Evolutionary conservation across 1,140 invertebrate species (phyloP).

Genomic region (Ooceraea biroi): DNA sequence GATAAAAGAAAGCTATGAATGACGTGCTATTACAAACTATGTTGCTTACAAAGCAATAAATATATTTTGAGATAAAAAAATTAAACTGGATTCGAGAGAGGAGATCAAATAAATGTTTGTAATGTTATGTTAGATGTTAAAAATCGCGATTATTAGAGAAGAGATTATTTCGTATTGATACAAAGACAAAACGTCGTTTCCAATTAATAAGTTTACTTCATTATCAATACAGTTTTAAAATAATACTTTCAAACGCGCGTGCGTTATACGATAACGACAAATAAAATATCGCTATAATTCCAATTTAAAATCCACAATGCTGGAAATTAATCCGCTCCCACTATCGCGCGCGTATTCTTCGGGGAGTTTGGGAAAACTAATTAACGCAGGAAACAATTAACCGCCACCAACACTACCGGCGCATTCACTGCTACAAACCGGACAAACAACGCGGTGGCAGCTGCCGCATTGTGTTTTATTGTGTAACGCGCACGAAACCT

Average conservation of each 20-base stretch:
- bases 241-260: too few relatives aligned
- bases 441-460: background rate
- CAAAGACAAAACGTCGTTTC: too few relatives aligned
- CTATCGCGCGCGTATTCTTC: background rate
- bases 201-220: too few relatives aligned
- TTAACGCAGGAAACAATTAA: slow-evolving; percentile 19
- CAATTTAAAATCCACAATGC: slow-evolving; percentile 9
- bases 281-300: background rate
- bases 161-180: too few relatives aligned
- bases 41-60: background rate
- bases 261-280: too few relatives aligned
- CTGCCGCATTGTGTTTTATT: background rate
- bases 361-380: slow-evolving; percentile 13
- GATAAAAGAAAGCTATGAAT: slow-evolving; percentile 2
- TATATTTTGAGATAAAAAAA: too few relatives aligned
- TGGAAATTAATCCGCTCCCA: background rate
- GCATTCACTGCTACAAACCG: background rate
- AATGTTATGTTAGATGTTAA: background rate
- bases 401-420: slow-evolving; percentile 6
- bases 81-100: background rate
- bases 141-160: background rate
- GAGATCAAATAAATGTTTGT: background rate
- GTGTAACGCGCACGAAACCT: background rate
- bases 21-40: background rate
- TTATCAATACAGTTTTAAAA: too few relatives aligned